Percentiles rank a stretch among this genome's conserved stretches.
phyloP scores from a whole-genome alignment of 2,113 vertebrate genomes.

The Brachirus orientalis region DNA sequence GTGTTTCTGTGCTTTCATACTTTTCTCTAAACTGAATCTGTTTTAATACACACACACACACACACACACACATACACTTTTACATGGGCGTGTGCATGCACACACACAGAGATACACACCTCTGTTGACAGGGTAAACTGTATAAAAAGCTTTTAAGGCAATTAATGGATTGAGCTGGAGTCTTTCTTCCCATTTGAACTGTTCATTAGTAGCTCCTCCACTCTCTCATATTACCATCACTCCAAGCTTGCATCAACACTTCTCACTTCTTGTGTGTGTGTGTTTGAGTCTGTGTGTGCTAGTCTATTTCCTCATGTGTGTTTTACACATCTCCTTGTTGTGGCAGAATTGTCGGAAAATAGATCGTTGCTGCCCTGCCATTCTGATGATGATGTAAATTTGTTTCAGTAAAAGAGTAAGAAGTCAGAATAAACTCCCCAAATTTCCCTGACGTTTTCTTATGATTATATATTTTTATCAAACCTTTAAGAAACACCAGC shows the following conservation, averaged over 20 bases:
- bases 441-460: too few species aligned
- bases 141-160: constrained; percentile 85
- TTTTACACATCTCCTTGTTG: constrained; percentile 59
- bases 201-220: constrained; percentile 84
- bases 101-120: constrained; percentile 53
- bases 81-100: too few species aligned
- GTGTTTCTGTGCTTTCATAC: constrained; percentile 62
- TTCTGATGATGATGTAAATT: constrained; percentile 68
- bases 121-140: constrained; percentile 83
- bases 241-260: constrained; percentile 74
- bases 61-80: constrained; percentile 35
- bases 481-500: too few species aligned
- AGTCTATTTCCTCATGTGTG: constrained; percentile 54
- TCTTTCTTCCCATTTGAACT: constrained; percentile 81
- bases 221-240: constrained; percentile 82
- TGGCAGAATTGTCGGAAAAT: constrained; percentile 68
- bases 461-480: too few species aligned
- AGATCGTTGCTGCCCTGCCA: constrained; percentile 54
- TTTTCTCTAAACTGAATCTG: constrained; percentile 74
- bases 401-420: constrained; percentile 66
- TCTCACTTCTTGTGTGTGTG: constrained; percentile 45
- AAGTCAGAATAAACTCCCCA: not conserved
- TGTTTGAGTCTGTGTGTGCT: constrained; percentile 11
- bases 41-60: constrained; percentile 51
- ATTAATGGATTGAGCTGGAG: constrained; percentile 82